These are phyloP conservation scores for Laothoe populi DNA, from an alignment of 2,888 invertebrate genomes.

Conservation along the genomic window DNA sequence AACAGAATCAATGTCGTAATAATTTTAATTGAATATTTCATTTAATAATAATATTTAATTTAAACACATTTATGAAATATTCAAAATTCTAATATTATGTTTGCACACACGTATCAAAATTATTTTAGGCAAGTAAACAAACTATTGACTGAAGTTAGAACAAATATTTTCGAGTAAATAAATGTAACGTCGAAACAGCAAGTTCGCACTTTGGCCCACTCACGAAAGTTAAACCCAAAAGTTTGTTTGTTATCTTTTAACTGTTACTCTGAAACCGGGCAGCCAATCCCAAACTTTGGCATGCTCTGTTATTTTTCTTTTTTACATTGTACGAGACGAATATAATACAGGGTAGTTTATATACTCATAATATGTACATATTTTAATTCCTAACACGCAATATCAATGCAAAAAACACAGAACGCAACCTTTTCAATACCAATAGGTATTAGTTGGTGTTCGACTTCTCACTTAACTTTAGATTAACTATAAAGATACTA, in stretches of 20 bases:
- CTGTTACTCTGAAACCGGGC: not conserved
- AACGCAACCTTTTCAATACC: too few species aligned
- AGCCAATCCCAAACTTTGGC: not conserved
- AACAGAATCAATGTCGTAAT: too few species aligned
- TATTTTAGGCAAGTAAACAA: not conserved
- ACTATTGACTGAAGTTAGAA: not conserved
- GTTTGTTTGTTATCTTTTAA: conserved; percentile 5
- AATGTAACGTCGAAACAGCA: not conserved
- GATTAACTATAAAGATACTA: not conserved
- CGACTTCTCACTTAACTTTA: too few species aligned
- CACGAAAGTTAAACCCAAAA: conserved; percentile 4
- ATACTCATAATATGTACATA: not conserved
- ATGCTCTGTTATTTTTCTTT: not conserved
- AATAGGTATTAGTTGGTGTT: too few species aligned
- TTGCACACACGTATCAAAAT: too few species aligned
- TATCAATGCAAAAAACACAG: too few species aligned
- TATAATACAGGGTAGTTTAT: not conserved
- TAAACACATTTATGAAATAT: not conserved
- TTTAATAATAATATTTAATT: too few species aligned
- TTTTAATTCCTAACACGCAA: too few species aligned
- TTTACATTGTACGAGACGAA: not conserved
- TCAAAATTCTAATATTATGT: too few species aligned
- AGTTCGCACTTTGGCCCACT: not conserved
- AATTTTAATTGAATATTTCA: too few species aligned
- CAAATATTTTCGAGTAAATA: not conserved